Conservation (phyloP, 2,888 invertebrate species). For the Bembecia ichneumoniformis region DNA sequence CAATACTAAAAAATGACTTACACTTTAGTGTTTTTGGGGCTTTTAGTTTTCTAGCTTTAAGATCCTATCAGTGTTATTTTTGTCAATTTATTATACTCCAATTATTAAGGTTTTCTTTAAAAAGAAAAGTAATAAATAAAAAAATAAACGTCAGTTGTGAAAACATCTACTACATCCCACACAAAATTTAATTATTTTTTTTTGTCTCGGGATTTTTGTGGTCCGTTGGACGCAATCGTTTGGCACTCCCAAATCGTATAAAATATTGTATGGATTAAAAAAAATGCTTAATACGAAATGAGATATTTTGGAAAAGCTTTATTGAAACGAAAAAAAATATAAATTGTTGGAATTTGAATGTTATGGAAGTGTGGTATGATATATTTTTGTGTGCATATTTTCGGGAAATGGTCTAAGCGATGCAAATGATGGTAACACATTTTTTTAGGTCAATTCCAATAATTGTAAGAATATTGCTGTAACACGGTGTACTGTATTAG, state of each 20-base stretch:
- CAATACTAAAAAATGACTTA: too few species aligned
- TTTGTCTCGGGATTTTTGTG: too few species aligned
- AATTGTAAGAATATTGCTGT: too few species aligned
- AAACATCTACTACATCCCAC: neutral
- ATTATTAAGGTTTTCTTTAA: too few species aligned
- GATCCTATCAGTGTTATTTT: too few species aligned
- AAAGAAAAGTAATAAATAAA: too few species aligned
- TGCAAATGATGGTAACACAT: neutral
- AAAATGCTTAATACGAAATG: conserved; percentile 17
- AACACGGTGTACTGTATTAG: too few species aligned
- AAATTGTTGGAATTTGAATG: conserved; percentile 1
- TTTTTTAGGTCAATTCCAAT: too few species aligned
- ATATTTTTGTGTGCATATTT: neutral
- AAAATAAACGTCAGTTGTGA: neutral
- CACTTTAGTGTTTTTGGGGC: too few species aligned
- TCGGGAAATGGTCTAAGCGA: neutral
- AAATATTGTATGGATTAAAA: conserved; percentile 2
- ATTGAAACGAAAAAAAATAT: conserved; percentile 6
- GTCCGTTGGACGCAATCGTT: neutral
- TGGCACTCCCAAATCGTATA: neutral
- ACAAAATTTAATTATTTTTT: neutral
- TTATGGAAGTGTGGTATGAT: conserved; percentile 11
- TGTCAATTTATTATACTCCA: too few species aligned
- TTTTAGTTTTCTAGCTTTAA: too few species aligned
- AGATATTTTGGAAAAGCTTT: conserved; percentile 33